Evolutionary conservation across 2,113 vertebrate species (phyloP).

Genomic region (Embiotoca jacksoni): DNA sequence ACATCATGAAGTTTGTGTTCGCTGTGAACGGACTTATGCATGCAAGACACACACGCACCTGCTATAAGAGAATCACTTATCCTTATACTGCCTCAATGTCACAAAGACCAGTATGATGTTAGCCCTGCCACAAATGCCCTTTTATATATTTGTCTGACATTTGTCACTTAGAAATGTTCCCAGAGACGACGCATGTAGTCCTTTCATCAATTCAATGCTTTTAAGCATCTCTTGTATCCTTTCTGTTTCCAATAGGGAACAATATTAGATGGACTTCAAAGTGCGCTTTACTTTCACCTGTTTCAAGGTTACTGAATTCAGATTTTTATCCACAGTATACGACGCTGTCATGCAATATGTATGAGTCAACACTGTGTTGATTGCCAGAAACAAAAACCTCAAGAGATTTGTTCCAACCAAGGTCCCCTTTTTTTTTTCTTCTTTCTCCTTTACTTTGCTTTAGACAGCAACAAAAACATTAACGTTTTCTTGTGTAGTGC

Average conservation of each 20-base stretch:
- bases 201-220: slow-evolving; percentile 52
- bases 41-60: slow-evolving; percentile 15
- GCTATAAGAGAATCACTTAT: slow-evolving; percentile 39
- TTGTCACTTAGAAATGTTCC: slow-evolving; percentile 54
- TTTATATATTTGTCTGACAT: slow-evolving; percentile 54
- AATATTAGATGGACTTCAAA: slow-evolving; percentile 24
- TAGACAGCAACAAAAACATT: slow-evolving; percentile 57
- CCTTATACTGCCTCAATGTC: slow-evolving; percentile 56
- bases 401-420: slow-evolving; percentile 61
- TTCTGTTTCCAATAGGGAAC: slow-evolving; percentile 18
- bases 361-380: slow-evolving; percentile 32
- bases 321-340: slow-evolving; percentile 31
- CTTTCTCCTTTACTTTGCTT: background rate
- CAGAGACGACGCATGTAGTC: slow-evolving; percentile 13
- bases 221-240: slow-evolving; percentile 39
- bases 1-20: slow-evolving; percentile 9
- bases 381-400: slow-evolving; percentile 36
- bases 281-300: slow-evolving; percentile 8
- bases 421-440: background rate
- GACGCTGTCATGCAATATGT: slow-evolving; percentile 19
- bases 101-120: slow-evolving; percentile 28
- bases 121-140: slow-evolving; percentile 33
- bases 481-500: slow-evolving; percentile 50
- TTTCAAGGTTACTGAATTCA: slow-evolving; percentile 49
- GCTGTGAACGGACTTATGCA: background rate